phyloP scores from a whole-genome alignment of 2,113 vertebrate species.

The Cyprinus carpio region DNA sequence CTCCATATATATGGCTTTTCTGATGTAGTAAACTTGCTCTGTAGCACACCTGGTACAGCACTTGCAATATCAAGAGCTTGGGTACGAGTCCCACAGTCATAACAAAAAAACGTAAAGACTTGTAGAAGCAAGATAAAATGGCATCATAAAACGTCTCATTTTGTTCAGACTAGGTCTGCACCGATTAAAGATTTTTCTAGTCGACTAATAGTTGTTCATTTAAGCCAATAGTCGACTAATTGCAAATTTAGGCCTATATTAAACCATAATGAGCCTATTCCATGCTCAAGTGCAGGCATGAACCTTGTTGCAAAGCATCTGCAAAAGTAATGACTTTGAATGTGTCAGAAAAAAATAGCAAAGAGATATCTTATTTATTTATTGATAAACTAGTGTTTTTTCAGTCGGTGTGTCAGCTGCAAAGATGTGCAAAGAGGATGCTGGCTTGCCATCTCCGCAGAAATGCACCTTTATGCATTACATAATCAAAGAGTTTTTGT shows the following conservation, averaged over 20 bases:
- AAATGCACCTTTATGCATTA: too few relatives aligned
- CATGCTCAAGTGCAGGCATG: too few relatives aligned
- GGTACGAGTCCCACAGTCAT: background rate
- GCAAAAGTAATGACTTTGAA: too few relatives aligned
- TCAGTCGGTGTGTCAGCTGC: too few relatives aligned
- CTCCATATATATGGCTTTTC: too few relatives aligned
- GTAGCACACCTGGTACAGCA: background rate
- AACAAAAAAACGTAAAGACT: background rate
- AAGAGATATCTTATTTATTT: background rate
- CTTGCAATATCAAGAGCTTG: background rate
- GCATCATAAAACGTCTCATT: background rate
- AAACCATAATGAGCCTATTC: background rate
- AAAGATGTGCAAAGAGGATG: too few relatives aligned
- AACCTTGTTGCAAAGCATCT: too few relatives aligned
- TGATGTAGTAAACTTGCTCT: background rate
- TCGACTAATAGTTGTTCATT: rapidly evolving
- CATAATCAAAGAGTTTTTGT: too few relatives aligned
- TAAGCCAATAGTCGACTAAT: background rate
- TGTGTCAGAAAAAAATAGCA: too few relatives aligned
- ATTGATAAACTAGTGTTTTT: background rate
- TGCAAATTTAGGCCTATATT: background rate
- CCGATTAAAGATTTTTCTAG: background rate
- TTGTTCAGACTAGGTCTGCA: background rate
- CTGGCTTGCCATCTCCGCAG: too few relatives aligned
- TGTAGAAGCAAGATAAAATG: background rate